Evolutionary conservation across 2,888 invertebrate species (phyloP).

Genomic region (Drosophila mayaguana): DNA sequence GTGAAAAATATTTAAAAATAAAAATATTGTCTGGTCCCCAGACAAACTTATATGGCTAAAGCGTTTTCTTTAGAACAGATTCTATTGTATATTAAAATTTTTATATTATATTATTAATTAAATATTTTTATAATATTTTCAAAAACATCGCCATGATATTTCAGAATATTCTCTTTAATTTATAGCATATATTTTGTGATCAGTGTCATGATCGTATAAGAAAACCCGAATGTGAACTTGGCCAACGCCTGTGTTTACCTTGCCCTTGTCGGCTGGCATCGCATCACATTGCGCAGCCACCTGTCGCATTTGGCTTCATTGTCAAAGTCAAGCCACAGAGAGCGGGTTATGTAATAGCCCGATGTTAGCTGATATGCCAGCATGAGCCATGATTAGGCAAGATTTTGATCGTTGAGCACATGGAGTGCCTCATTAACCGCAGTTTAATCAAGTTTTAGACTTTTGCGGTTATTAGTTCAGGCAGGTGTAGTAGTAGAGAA

Average conservation of each 20-base stretch:
- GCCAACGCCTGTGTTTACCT: neutral
- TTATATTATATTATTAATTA: neutral
- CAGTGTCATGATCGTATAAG: slow-evolving; percentile 7
- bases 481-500: slow-evolving; percentile 30
- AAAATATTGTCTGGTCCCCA: no score
- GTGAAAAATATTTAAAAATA: no score
- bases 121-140: no score
- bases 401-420: slow-evolving; percentile 2
- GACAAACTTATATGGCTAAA: no score
- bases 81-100: no score
- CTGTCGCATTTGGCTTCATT: slow-evolving; percentile 44
- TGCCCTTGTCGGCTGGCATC: slow-evolving; percentile 6
- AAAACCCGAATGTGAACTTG: slow-evolving; percentile 20
- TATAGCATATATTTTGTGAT: neutral
- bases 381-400: slow-evolving; percentile 8
- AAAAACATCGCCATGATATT: neutral
- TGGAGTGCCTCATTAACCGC: slow-evolving; percentile 72
- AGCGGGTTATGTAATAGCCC: slow-evolving; percentile 44
- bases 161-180: neutral
- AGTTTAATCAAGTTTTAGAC: slow-evolving; percentile 73
- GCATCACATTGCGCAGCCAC: slow-evolving; percentile 30
- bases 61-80: no score
- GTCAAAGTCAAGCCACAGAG: slow-evolving; percentile 52
- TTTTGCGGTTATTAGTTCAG: slow-evolving; percentile 75
- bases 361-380: slow-evolving; percentile 59